Evolutionary conservation across 2,888 invertebrate genomes (phyloP), one percentile per base, ranked within the genome.

Genomic region (Ditula angustiorana): DNA sequence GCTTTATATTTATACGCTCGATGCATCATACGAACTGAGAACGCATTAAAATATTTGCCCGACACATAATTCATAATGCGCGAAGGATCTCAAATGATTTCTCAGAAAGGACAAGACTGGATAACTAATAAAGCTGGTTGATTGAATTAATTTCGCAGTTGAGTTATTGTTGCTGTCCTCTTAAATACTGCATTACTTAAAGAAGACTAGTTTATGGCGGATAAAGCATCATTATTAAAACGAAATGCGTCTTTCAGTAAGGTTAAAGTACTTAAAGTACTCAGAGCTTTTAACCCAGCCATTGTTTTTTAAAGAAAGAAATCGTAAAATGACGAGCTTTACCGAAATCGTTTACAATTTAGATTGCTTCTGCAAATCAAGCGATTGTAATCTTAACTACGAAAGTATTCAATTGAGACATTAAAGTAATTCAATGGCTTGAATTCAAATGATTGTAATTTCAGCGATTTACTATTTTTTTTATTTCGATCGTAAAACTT

Each of bases 11-110:
- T 79, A 80, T 80, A 78, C 71, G 66, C 61, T 59, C 78, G 72
- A 86, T 88, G 73, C 75, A 86, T 88, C 87, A 87, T 79, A 69
- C 72, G 64, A 56, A 74, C 71, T 69, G 74, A 69, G 72, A 76
- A 74, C 74, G 78, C 86, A 88, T 89, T 87, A 87, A 88, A 88
- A 89, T 89, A 83, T 80, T 88, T 86, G 75, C 77, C 70, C 76
- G 83, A 77, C 83, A 83, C 78, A 83, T 86, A 79, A 81, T 76
- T 85, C 83, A 85, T 83, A 78, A 78, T 71, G 56, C 52, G 26
- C 59, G 66, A 37, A 57, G 47, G 35, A 53, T 58, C 52, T 53
- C 64, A 60, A 71, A 74, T 74, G 76, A 74, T 72, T 80, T 82
- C 83, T 76, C 37, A 59, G 82, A 81, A 81, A 55, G 71, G 74